Evolutionary conservation across 2,797 vertebrate genomes (phyloP).

Genomic region (Cheirogaleus major): DNA sequence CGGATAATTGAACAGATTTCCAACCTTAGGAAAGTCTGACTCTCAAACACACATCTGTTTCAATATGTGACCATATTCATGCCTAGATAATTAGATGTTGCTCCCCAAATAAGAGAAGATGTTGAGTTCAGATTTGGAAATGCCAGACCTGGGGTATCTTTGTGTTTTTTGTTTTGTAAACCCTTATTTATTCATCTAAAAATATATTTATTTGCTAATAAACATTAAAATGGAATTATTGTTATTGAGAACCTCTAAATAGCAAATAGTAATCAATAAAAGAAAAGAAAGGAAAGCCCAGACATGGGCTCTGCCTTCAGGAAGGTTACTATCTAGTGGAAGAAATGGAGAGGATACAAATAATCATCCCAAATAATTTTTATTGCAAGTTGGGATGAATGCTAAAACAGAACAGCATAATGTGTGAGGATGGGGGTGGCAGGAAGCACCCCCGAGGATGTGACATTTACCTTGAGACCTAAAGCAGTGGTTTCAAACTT

Average conservation of each 20-base stretch:
- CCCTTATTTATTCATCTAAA: background rate
- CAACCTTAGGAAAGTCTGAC: background rate
- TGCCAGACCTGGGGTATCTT: background rate
- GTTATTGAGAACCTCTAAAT: background rate
- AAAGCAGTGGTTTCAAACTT: background rate
- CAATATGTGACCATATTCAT: background rate
- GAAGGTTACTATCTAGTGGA: background rate
- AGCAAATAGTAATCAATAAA: background rate
- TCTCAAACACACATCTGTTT: background rate
- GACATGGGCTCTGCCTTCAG: background rate
- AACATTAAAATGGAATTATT: background rate
- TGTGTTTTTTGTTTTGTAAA: background rate
- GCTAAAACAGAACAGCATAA: background rate
- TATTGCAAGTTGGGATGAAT: background rate
- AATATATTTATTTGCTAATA: background rate
- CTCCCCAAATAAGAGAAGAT: background rate
- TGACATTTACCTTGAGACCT: background rate
- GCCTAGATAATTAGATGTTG: background rate
- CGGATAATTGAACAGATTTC: background rate
- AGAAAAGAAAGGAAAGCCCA: background rate
- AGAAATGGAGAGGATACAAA: background rate
- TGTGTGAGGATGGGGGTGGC: background rate
- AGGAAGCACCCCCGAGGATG: background rate
- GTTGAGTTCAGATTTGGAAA: background rate
- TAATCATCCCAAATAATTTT: background rate